These are phyloP conservation scores for Epizoanthus illoricatus DNA, from an alignment of 92 coral and sea anemone species.

Conservation along the genomic window DNA sequence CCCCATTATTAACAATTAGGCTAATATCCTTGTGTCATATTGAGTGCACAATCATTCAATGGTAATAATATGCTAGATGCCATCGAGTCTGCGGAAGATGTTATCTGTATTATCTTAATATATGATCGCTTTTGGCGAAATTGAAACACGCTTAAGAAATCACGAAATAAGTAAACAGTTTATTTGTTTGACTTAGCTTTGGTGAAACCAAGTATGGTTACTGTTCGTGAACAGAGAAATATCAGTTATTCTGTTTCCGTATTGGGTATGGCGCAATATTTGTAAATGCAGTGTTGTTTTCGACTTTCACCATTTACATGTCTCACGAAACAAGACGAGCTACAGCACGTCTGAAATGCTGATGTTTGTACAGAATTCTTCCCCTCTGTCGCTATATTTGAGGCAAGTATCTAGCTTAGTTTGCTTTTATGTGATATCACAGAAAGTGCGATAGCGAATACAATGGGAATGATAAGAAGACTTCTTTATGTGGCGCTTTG, in stretches of 20 bases:
- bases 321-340: neutral
- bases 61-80: conserved; percentile 22
- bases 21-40: conserved; percentile 7
- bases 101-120: conserved; percentile 24
- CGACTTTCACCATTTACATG: neutral
- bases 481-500: neutral
- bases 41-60: conserved; percentile 4
- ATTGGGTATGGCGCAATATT: neutral
- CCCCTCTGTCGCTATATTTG: conserved; percentile 12
- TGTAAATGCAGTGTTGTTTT: neutral
- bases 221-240: too few species aligned
- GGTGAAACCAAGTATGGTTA: neutral
- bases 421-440: neutral
- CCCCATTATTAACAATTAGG: conserved; percentile 11
- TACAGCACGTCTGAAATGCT: neutral
- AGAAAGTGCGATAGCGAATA: neutral
- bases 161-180: conserved; percentile 31
- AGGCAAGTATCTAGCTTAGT: neutral
- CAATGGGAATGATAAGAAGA: neutral
- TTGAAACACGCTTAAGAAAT: conserved; percentile 24
- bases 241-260: neutral
- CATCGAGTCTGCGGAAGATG: conserved; percentile 20
- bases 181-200: conserved; percentile 6
- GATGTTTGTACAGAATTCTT: neutral
- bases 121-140: conserved; percentile 33